Evolutionary conservation across 2,113 vertebrate genomes (phyloP).

Genomic region (Trichomycterus rosablanca): DNA sequence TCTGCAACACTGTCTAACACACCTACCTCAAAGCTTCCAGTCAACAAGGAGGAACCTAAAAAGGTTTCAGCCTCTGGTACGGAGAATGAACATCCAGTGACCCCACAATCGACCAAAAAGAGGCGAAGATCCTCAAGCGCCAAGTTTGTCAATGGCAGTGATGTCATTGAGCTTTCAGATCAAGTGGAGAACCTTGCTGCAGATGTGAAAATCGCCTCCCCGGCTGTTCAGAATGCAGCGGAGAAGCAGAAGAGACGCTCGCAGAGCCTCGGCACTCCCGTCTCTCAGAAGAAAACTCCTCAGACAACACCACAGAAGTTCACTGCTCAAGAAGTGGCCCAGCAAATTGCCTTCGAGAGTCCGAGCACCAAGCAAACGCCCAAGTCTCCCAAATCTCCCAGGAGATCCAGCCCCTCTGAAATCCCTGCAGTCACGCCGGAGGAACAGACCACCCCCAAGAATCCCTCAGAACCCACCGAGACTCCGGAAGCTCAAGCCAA

Average conservation of each 20-base stretch:
- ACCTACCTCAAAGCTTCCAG: constrained; percentile 22
- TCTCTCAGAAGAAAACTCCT: constrained; percentile 35
- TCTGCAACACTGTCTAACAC: constrained; percentile 46
- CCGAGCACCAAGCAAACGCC: constrained; percentile 10
- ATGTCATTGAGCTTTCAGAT: constrained; percentile 15
- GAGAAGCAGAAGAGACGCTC: constrained; percentile 11
- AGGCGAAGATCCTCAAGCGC: constrained; percentile 21
- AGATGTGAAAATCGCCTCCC: background rate
- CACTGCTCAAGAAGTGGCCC: constrained; percentile 41
- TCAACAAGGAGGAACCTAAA: constrained; percentile 7
- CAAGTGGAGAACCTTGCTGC: background rate
- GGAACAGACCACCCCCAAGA: background rate
- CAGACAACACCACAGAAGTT: constrained; percentile 44
- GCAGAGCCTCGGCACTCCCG: constrained; percentile 5
- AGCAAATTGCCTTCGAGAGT: constrained; percentile 39
- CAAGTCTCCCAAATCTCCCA: constrained; percentile 44
- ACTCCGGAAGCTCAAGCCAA: constrained; percentile 4
- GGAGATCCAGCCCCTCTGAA: constrained; percentile 43
- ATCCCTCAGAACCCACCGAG: background rate
- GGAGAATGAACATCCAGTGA: background rate
- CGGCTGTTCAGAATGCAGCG: constrained; percentile 1
- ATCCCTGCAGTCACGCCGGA: background rate
- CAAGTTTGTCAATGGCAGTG: too few relatives aligned
- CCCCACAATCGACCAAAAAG: constrained; percentile 52
- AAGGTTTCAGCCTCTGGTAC: constrained; percentile 1